Percentiles rank a stretch among this genome's conserved stretches.
Evolutionary conservation across 2,113 vertebrate species (phyloP).

Genomic region (Hepsetus odoe): DNA sequence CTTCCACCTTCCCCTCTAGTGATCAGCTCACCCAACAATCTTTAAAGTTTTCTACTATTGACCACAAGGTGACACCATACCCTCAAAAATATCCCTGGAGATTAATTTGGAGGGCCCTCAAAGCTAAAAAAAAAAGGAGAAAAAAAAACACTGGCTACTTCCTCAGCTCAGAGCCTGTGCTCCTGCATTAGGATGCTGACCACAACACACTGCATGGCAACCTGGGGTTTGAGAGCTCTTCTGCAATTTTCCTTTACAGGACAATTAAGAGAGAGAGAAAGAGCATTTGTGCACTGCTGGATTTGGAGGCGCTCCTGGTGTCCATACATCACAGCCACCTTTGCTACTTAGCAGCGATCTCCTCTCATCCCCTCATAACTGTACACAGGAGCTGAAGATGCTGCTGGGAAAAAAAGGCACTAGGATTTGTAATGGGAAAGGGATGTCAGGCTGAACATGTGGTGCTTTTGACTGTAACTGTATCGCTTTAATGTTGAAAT

Average conservation of each 20-base stretch:
- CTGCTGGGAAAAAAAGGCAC: constrained; percentile 34
- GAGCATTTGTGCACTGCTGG: neutral
- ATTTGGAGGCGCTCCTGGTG: constrained; percentile 16
- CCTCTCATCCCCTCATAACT: constrained; percentile 17
- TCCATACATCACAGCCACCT: constrained; percentile 43
- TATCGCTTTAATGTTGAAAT: too few relatives aligned
- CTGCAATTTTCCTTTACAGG: constrained; percentile 24
- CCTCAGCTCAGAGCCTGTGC: constrained; percentile 13
- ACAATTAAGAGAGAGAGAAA: constrained; percentile 19
- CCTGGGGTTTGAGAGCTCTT: constrained; percentile 6
- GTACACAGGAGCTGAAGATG: constrained; percentile 20
- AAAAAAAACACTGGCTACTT: constrained; percentile 23
- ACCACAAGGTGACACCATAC: constrained; percentile 63
- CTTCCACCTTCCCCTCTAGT: neutral
- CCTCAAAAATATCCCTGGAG: constrained; percentile 60
- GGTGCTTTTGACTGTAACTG: too few relatives aligned
- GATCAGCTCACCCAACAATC: constrained; percentile 12
- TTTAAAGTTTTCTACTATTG: constrained; percentile 50
- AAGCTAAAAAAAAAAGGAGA: too few relatives aligned
- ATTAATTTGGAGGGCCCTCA: constrained; percentile 40
- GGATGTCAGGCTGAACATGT: too few relatives aligned
- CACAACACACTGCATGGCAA: constrained; percentile 1
- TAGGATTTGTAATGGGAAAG: neutral
- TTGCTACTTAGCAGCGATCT: constrained; percentile 13
- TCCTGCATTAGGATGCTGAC: constrained; percentile 38